These are phyloP conservation scores for Cinclus mexicanus DNA, from an alignment of 2,113 vertebrate species.

Conservation along the genomic window DNA sequence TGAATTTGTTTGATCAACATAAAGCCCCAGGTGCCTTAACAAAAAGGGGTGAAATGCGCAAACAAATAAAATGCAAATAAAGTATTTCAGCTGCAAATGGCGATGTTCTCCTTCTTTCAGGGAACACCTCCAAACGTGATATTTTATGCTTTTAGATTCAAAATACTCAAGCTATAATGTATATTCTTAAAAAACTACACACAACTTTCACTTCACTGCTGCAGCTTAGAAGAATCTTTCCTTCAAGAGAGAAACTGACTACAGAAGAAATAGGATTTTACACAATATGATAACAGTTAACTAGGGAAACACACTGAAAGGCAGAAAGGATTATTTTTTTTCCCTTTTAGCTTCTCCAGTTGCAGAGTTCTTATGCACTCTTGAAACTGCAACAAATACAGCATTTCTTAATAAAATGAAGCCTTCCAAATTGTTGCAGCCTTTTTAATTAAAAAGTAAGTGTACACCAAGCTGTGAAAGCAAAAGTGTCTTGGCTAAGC, in stretches of 20 bases:
- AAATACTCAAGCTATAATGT: not conserved
- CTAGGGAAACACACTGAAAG: not conserved
- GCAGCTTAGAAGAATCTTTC: not conserved
- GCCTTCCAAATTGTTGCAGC: not conserved
- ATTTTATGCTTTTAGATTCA: not conserved
- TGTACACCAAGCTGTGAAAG: not conserved
- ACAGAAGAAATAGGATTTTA: not conserved
- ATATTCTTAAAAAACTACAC: not conserved
- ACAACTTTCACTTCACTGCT: not conserved
- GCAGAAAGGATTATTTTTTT: not conserved
- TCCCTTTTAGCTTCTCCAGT: not conserved
- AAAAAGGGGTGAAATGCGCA: not conserved
- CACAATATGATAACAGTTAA: not conserved
- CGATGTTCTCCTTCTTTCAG: not conserved
- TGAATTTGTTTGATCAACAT: not conserved
- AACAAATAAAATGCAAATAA: not conserved
- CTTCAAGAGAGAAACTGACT: not conserved
- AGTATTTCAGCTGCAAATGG: not conserved
- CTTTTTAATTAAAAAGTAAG: not conserved
- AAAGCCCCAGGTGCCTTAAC: not conserved
- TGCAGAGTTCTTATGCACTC: not conserved
- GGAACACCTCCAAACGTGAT: not conserved
- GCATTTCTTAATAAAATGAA: not conserved
- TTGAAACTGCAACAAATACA: not conserved
- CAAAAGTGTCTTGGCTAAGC: not conserved